Base-by-base conservation (phyloP, 2,113 vertebrate species). In the Brevimyrus niger region DNA sequence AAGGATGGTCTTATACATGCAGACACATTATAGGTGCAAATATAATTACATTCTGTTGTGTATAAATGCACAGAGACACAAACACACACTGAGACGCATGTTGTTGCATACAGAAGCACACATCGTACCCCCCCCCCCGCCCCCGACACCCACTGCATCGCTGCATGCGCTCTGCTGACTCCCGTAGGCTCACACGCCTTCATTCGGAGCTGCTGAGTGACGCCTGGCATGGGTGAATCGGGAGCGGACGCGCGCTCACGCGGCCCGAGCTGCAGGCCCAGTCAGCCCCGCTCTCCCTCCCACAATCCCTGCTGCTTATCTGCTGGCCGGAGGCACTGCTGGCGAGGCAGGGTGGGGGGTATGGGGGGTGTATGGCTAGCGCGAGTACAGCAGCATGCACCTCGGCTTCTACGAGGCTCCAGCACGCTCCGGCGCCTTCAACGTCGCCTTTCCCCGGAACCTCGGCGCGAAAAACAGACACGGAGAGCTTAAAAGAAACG, bases 291-390 rank as follows among this genome's bases (percentile, higher is more conserved):
- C 44, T 51, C 53, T 84, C 42, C 58, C 80, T 42, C 35, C 51
- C 80, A 85, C 55, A 87, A 86, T 80, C 88, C 84, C 69, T 17
- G 58, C 86, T 90, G 42, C 58, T 89, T 82, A 90, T 91, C 50
- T 61, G 69, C 42, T 58, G 61, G 19, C 50, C 88, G 8, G 23
- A 35, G 73, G 86, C 88, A 50, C 50, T 19, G 61, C 85, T 88
- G 61, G 23, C 6, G 44, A n/a, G 50, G 82, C 6, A 51, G 38
- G 50, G 82, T 21, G 50, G 82, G n/a, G 61, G 47, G 38, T 2
- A 17, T 3, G 38, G 53, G 42, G 55, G 23, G 87, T 4, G 87
- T 4, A 23, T 6, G 21, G n/a, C 61, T 27, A 19, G 5, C 0
- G 17, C 7, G 44, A n/a, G 38, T 13, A 13, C 27, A 31, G 61